Percentiles rank a stretch among this genome's conserved stretches.
Conservation (phyloP, 2,113 vertebrate genomes). For the Macrotus californicus region DNA sequence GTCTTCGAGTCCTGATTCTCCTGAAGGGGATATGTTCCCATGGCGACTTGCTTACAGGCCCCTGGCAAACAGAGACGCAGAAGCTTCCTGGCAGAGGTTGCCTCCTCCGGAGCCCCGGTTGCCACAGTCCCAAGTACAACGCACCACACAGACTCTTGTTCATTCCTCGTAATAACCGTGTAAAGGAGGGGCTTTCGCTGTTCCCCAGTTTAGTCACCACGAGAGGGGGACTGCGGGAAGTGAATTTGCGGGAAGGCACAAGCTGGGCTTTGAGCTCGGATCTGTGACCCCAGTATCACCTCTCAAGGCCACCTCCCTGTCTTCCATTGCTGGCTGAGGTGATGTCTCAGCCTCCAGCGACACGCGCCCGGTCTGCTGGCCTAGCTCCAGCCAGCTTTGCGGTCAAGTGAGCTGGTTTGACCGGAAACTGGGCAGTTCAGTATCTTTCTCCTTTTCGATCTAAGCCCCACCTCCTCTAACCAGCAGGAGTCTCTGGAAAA, state of each 20-base stretch:
- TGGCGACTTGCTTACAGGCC: not conserved
- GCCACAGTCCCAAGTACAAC: not conserved
- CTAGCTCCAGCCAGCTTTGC: not conserved
- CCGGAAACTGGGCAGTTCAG: not conserved
- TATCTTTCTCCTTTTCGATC: not conserved
- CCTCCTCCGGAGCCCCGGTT: not conserved
- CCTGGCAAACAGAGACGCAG: not conserved
- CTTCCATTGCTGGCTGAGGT: not conserved
- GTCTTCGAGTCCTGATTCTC: not conserved
- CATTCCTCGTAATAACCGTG: not conserved
- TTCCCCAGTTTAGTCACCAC: not conserved
- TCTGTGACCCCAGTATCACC: not conserved
- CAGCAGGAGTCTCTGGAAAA: constrained; percentile 39
- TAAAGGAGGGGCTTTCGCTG: not conserved
- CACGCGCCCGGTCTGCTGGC: not conserved
- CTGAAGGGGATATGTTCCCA: too few species aligned
- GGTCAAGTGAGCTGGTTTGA: not conserved
- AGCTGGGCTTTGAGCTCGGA: not conserved
- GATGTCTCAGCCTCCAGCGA: not conserved
- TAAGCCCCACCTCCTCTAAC: not conserved
- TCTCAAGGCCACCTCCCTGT: not conserved
- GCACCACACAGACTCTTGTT: too few species aligned
- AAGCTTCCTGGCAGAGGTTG: not conserved
- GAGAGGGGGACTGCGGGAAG: not conserved
- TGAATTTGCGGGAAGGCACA: not conserved